These are phyloP conservation scores for Doris montereyensis DNA, from an alignment of 2,888 invertebrate species.

Conservation along the genomic window DNA sequence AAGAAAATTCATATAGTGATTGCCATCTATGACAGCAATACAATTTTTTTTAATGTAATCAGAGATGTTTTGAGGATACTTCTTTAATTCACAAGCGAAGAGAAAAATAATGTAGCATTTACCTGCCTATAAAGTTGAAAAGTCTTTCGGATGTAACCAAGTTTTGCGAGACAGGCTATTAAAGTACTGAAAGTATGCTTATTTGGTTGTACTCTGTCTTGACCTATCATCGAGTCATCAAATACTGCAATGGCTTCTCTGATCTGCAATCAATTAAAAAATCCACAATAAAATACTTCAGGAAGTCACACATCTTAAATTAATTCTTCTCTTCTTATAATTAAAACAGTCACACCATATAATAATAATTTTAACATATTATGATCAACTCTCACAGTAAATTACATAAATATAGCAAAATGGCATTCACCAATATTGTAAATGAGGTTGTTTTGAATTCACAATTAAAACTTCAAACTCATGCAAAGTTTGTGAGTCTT, in stretches of 20 bases:
- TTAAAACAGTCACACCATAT: not conserved
- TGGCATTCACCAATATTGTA: too few relatives aligned
- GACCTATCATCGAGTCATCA: conserved; percentile 81
- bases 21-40: too few relatives aligned
- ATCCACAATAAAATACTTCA: not conserved
- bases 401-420: too few relatives aligned
- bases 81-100: not conserved
- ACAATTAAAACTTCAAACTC: too few relatives aligned
- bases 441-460: too few relatives aligned
- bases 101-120: not conserved
- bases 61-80: too few relatives aligned
- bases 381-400: not conserved
- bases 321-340: too few relatives aligned
- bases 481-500: too few relatives aligned
- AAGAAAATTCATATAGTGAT: too few relatives aligned
- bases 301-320: too few relatives aligned
- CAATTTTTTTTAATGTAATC: too few relatives aligned
- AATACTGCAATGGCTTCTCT: conserved; percentile 85
- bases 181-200: conserved; percentile 85
- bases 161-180: conserved; percentile 86
- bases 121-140: conserved; percentile 83
- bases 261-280: conserved; percentile 70
- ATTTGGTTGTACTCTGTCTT: conserved; percentile 85
- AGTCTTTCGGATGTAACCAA: conserved; percentile 89
- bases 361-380: not conserved